Evolutionary conservation across 37 sponge, comb jelly and placozoan genomes (phyloP).

Genomic region (Hormiphora californensis): DNA sequence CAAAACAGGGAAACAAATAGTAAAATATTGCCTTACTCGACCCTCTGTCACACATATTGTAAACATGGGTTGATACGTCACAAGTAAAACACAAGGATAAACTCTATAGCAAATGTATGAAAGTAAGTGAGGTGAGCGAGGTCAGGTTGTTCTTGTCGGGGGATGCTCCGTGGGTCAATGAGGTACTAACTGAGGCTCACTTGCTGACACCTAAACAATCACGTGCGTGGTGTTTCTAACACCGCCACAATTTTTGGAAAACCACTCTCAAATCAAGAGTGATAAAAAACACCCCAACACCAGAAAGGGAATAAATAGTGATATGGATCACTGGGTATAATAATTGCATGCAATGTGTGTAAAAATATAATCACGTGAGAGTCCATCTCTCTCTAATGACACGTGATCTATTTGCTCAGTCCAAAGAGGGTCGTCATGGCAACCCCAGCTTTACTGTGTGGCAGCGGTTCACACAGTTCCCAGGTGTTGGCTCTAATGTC

Average conservation of each 20-base stretch:
- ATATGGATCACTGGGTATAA: background rate
- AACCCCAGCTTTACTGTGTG: conserved; percentile 18
- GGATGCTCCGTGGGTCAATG: conserved; percentile 38
- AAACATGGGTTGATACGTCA: background rate
- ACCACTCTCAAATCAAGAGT: background rate
- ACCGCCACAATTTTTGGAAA: conserved; percentile 27
- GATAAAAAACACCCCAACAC: background rate
- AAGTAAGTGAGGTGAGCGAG: background rate
- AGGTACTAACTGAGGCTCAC: conserved; percentile 41
- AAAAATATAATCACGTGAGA: background rate
- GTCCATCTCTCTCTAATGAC: too few relatives aligned
- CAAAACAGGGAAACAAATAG: background rate
- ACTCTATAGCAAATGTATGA: background rate
- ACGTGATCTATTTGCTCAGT: background rate
- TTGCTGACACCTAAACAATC: conserved; percentile 23
- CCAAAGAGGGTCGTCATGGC: conserved; percentile 41
- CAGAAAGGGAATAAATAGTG: background rate
- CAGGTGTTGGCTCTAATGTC: conserved; percentile 41
- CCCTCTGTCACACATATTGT: too few relatives aligned
- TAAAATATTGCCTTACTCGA: too few relatives aligned
- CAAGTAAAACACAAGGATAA: conserved; percentile 31
- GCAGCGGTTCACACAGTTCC: conserved; percentile 12
- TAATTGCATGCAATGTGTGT: background rate
- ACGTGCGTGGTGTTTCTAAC: background rate
- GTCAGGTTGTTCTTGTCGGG: conserved; percentile 14